phyloP scores from a whole-genome alignment of 2,797 vertebrate genomes.

The Rousettus madagascariensis region DNA sequence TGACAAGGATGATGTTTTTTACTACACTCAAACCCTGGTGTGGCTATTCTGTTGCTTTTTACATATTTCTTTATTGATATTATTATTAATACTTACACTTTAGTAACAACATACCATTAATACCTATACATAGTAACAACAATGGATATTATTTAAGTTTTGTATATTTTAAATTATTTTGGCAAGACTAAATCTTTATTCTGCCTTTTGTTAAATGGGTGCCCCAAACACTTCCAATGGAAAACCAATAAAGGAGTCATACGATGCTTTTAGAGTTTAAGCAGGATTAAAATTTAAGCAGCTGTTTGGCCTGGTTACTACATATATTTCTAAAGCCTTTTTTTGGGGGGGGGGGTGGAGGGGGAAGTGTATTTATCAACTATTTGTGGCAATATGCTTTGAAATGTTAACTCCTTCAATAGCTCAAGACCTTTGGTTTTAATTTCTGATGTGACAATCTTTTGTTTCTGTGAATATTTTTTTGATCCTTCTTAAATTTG shows the following conservation, averaged over 20 bases:
- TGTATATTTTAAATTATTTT: constrained; percentile 51
- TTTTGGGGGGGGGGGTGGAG: not conserved
- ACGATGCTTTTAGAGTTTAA: constrained; percentile 64
- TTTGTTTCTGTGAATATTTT: constrained; percentile 76
- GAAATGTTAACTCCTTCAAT: constrained; percentile 77
- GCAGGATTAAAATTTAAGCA: constrained; percentile 71
- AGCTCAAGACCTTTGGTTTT: constrained; percentile 80
- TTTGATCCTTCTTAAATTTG: constrained; percentile 69
- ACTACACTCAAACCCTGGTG: not conserved
- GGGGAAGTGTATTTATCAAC: not conserved
- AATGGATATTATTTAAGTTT: constrained; percentile 42
- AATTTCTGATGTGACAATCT: constrained; percentile 79
- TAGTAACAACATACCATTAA: not conserved
- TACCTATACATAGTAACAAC: not conserved
- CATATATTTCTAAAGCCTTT: constrained; percentile 48
- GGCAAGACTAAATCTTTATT: constrained; percentile 17
- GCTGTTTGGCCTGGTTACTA: constrained; percentile 52
- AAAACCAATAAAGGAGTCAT: constrained; percentile 68
- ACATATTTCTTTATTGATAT: constrained; percentile 23
- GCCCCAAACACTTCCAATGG: constrained; percentile 62
- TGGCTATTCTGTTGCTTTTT: not conserved
- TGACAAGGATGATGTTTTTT: not conserved
- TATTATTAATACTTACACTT: not conserved
- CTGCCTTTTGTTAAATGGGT: constrained; percentile 53
- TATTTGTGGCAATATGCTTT: constrained; percentile 63